A percentile compares a stretch with the other conserved stretches of the same genome.
Conservation (phyloP, 2,888 invertebrate genomes). For the Habroteleia sp. region DNA sequence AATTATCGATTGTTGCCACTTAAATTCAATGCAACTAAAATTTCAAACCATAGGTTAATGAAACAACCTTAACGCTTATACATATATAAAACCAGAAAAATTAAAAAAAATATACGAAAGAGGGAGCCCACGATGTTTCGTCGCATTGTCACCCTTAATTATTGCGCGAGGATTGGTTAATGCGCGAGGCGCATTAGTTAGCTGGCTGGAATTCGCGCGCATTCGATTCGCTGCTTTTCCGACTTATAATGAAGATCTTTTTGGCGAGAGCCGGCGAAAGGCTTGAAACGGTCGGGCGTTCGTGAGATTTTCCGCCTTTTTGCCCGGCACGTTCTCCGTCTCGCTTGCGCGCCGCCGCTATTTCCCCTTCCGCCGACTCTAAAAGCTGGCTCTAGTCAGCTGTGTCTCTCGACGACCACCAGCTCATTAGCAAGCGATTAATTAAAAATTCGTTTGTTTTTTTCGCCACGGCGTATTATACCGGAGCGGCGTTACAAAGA, state of each 20-base stretch:
- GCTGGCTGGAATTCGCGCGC: slow-evolving; percentile 26
- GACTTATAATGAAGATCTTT: slow-evolving; percentile 58
- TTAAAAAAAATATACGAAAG: no score
- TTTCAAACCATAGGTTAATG: no score
- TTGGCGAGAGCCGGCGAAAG: slow-evolving; percentile 14
- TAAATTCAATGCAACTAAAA: no score
- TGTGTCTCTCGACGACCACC: slow-evolving; percentile 65
- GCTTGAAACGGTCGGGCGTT: slow-evolving; percentile 21
- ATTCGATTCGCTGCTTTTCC: slow-evolving; percentile 41
- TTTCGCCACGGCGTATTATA: slow-evolving; percentile 50
- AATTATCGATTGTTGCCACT: no score
- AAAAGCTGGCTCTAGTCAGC: slow-evolving; percentile 43
- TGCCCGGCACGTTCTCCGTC: slow-evolving; percentile 17
- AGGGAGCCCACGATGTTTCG: no score
- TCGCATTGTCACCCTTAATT: no score
- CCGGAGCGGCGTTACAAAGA: slow-evolving; percentile 52
- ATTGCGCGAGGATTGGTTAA: no score
- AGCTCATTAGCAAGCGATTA: slow-evolving; percentile 78
- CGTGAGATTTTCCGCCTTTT: slow-evolving; percentile 52
- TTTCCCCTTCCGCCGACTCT: slow-evolving; percentile 35
- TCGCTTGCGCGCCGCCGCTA: slow-evolving; percentile 14
- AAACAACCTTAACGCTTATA: no score
- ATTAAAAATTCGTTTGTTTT: slow-evolving; percentile 77
- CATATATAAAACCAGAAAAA: no score
- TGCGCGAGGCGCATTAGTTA: slow-evolving; percentile 53